Evolutionary conservation across 2,113 vertebrate genomes (phyloP), one percentile per base, ranked within the genome.

Genomic region (Lepisosteus osseus): DNA sequence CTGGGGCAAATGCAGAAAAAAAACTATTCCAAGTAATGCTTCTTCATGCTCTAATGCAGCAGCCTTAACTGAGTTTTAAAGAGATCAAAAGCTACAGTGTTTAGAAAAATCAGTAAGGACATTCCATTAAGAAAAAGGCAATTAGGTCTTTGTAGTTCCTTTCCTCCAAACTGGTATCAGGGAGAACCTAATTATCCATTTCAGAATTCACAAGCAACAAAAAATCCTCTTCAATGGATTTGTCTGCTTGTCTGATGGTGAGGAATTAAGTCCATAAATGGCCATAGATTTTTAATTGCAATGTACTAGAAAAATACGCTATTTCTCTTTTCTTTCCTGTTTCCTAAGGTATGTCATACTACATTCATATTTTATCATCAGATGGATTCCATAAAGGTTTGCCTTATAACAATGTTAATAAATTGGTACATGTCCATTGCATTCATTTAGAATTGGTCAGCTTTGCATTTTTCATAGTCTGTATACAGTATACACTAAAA

Each of bases 151-250:
- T 56, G 61, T 67, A 72, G 61, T 65, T 45, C 47, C 68, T 57
- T 68, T 68, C 54, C 12, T 51, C 68, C 43, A 47, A 12, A 29
- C 54, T 7, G 6, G 55, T 67, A 67, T 64, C 42, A 70, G 73
- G 51, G 71, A 54, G 65, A 72, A 69, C 71, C 61, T 76, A 76
- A 76, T 69, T 65, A 76, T 69, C 75, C 75, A 69, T 76, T 76
- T 69, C 61, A 61, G 62, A 76, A 57, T 54, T 72, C 59, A 72
- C 41, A 13, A 69, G 66, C 61, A 63, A 40, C 29, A 54, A 17
- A 51, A 51, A 75, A 61, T 61, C 64, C 67, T 65, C 17, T 41
- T 4, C 54, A 40, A 12, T 14, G 4, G 47, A 29, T 55, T 43
- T 72, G 47, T 72, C 62, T 61, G 70, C 70, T 12, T 8, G 9